A percentile compares a stretch with the other conserved stretches of the same genome.
Evolutionary conservation across 2,888 invertebrate species (phyloP).

Genomic region (Glyphotaelius pellucidus): DNA sequence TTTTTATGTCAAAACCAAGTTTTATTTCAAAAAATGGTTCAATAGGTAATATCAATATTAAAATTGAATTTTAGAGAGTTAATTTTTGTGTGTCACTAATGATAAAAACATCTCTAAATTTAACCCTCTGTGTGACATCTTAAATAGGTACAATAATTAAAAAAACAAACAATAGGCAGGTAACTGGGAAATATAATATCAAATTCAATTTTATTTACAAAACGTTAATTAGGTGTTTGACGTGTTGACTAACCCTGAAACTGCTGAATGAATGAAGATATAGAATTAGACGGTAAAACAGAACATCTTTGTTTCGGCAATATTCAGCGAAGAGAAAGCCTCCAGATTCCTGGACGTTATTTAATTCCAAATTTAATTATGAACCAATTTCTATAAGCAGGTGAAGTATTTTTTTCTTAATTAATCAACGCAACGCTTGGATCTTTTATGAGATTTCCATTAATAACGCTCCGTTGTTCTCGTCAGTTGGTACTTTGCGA

Average conservation of each 20-base stretch:
- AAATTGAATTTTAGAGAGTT: too few relatives aligned
- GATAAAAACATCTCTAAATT: too few relatives aligned
- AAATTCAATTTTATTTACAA: neutral
- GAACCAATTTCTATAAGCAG: slow-evolving; percentile 44
- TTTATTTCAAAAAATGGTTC: too few relatives aligned
- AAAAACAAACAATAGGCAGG: too few relatives aligned
- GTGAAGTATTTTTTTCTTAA: slow-evolving; percentile 47
- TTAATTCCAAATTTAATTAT: slow-evolving; percentile 50
- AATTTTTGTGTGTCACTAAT: too few relatives aligned
- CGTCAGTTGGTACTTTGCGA: slow-evolving; percentile 27
- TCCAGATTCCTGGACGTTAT: slow-evolving; percentile 25
- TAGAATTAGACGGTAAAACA: neutral
- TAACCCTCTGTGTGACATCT: too few relatives aligned
- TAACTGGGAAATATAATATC: too few relatives aligned
- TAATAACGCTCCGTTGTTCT: slow-evolving; percentile 50
- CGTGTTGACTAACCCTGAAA: neutral
- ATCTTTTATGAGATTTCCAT: slow-evolving; percentile 49
- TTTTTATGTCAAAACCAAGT: too few relatives aligned
- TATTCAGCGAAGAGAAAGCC: neutral
- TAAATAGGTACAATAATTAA: too few relatives aligned
- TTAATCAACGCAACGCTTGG: slow-evolving; percentile 17
- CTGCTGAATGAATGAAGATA: neutral
- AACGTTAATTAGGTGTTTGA: neutral
- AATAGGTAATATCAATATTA: too few relatives aligned
- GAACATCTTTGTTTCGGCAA: slow-evolving; percentile 18